Evolutionary conservation across 1,140 invertebrate species (phyloP).

Genomic region (Drosophila kepulauana): DNA sequence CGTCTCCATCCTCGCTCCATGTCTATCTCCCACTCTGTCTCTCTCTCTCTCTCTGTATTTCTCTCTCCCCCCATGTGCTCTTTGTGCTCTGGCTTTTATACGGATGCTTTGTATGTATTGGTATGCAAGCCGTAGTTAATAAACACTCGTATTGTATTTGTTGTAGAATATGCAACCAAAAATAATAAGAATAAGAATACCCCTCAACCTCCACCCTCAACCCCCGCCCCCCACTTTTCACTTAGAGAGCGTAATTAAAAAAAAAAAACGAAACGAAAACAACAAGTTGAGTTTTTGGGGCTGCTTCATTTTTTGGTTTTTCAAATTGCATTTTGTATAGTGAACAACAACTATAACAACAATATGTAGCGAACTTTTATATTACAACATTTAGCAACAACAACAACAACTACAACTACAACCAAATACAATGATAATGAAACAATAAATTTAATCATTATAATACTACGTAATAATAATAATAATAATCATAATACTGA

Average conservation of each 20-base stretch:
- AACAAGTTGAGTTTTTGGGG: conserved; percentile 38
- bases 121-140: conserved; percentile 48
- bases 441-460: conserved; percentile 21
- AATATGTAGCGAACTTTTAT: conserved; percentile 53
- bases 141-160: conserved; percentile 37
- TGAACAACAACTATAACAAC: conserved; percentile 14
- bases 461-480: conserved; percentile 6
- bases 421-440: conserved; percentile 16
- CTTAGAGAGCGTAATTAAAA: conserved; percentile 52
- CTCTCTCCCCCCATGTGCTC: conserved; percentile 2
- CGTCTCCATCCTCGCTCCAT: neutral
- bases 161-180: conserved; percentile 44
- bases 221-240: neutral
- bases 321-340: conserved; percentile 78
- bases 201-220: neutral
- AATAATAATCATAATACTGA: conserved; percentile 17
- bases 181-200: neutral
- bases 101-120: conserved; percentile 37
- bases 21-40: neutral
- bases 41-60: conserved; percentile 25
- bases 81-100: conserved; percentile 21
- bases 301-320: conserved; percentile 65
- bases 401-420: conserved; percentile 2
- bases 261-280: conserved; percentile 32
- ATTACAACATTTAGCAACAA: conserved; percentile 49